Evolutionary conservation across 2,888 invertebrate genomes (phyloP), one percentile per base, ranked within the genome.

Genomic region (Chorisops tibialis): DNA sequence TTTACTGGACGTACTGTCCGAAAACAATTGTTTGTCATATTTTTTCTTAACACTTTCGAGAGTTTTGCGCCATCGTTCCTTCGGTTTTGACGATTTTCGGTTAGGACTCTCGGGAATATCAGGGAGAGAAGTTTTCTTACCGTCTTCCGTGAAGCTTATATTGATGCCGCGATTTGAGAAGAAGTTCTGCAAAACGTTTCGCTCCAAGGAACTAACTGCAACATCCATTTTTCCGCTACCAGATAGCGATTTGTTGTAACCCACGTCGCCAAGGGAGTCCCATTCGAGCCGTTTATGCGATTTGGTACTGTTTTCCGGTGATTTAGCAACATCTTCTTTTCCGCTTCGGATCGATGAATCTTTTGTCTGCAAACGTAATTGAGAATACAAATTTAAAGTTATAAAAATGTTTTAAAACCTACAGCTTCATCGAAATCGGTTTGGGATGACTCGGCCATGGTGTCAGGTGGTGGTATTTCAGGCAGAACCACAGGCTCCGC

Each of bases 251-350:
- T 86, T 84, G 30, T 78, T 82, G 75, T 92, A 93, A 0, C 93
- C 93, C 47, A 93, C 89, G 79, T 93, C 93, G 0, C 89, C 93
- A 21, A 91, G 85, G 38, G 89, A 91, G 73, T 93, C 93, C 93
- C 93, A 93, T 79, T 93, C 93, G 2, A 93, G 78, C 66, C 87
- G 88, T 56, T 87, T 83, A 70, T 85, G 86, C 1, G 89, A 88
- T 54, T 88, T 85, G 0, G 87, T 77, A 71, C 88, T 88, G 90
- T 91, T 37, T 16, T 89, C 85, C 1, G 91, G 90, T 5, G 90
- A 88, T 21, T 81, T 73, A n/a, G 80, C 77, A 66, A 81, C 76
- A 51, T 71, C 79, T 75, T 70, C 79, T 71, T 66, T 22, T 11
- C 18, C 11, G 3, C 56, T 41, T 16, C 41, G 39, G 4, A n/a